phyloP scores from a whole-genome alignment of 2,797 vertebrate genomes.

The Hapalemur alaotrensis region DNA sequence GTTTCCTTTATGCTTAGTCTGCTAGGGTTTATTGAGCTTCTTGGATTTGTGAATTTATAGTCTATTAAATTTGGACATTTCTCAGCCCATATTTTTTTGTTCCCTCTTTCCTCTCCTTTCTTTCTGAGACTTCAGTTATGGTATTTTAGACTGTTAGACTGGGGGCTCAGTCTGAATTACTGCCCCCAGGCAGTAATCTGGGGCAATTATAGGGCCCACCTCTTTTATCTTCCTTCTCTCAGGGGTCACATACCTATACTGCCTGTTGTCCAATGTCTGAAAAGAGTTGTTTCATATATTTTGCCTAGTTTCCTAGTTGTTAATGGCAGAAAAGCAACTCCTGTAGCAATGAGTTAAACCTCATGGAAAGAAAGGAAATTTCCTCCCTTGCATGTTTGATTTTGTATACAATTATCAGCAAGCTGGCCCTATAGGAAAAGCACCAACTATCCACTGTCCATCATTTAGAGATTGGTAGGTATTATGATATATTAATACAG shows the following conservation, averaged over 20 bases:
- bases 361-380: background rate
- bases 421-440: background rate
- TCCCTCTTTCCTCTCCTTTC: background rate
- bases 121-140: background rate
- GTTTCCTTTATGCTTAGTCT: background rate
- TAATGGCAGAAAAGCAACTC: background rate
- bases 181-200: background rate
- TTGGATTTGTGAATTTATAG: background rate
- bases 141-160: background rate
- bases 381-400: background rate
- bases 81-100: background rate
- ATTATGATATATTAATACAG: background rate
- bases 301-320: background rate
- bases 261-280: background rate
- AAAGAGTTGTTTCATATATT: background rate
- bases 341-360: background rate
- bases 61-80: background rate
- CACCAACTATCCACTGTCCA: background rate
- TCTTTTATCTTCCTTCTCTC: background rate
- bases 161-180: too few relatives aligned
- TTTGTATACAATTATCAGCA: background rate
- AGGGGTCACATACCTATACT: background rate
- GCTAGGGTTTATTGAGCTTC: background rate
- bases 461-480: background rate
- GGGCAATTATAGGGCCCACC: background rate